Percentiles rank a stretch among this genome's conserved stretches.
Conservation (phyloP, 2,888 invertebrate genomes). For the Pollenia labialis region DNA sequence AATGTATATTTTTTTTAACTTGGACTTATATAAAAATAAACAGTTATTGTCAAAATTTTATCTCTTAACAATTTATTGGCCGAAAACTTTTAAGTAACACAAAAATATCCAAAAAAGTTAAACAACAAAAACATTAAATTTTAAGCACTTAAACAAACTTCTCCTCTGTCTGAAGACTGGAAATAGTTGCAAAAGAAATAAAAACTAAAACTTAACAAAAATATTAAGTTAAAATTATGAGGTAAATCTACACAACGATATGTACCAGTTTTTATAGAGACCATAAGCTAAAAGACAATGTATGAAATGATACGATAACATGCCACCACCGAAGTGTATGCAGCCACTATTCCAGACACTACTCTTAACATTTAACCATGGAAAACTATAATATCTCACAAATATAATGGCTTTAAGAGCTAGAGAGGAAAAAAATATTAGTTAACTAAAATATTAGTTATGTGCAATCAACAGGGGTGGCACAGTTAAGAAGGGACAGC, state of each 20-base stretch:
- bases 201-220: constrained; percentile 22
- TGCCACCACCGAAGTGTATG: constrained; percentile 31
- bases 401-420: constrained; percentile 44
- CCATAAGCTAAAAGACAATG: constrained; percentile 50
- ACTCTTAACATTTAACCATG: constrained; percentile 45
- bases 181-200: constrained; percentile 10
- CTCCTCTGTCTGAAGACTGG: constrained; percentile 15
- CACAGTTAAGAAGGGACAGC: background rate
- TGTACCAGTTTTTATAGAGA: constrained; percentile 38
- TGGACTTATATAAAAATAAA: constrained; percentile 30
- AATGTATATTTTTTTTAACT: background rate
- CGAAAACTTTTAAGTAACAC: constrained; percentile 10
- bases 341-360: constrained; percentile 33
- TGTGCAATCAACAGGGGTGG: constrained; percentile 28
- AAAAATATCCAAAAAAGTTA: background rate
- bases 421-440: constrained; percentile 12
- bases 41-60: constrained; percentile 63
- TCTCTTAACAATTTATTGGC: constrained; percentile 52
- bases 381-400: constrained; percentile 53
- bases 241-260: constrained; percentile 37
- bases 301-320: constrained; percentile 58
- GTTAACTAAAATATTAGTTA: constrained; percentile 33
- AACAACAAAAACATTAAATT: constrained; percentile 18
- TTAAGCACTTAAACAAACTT: constrained; percentile 51
- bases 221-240: constrained; percentile 59